Evolutionary conservation across 2,888 invertebrate genomes (phyloP), one percentile per base, ranked within the genome.

Genomic region (Campoplex nolae): DNA sequence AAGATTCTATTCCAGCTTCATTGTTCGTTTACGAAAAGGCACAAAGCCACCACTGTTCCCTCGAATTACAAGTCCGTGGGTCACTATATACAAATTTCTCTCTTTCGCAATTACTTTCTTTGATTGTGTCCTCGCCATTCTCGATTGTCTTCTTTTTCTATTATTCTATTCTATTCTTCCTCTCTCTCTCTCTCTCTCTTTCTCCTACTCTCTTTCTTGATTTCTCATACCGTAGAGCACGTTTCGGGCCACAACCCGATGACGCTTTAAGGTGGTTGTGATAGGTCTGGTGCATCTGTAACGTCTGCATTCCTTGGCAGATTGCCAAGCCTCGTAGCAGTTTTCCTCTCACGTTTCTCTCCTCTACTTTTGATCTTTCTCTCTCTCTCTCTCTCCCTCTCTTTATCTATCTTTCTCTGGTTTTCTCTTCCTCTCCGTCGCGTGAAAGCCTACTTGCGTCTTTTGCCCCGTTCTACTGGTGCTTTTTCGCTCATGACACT

Each of bases 271-370:
- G 91, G 91, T 91, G 91, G 92, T 93, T 92, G 90, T 90, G 92
- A 93, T 93, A 92, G 93, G 90, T 91, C 91, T 89, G 90, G 90
- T 89, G 90, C 91, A 90, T 91, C 90, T 91, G 89, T 90, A 92
- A 92, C 90, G 91, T 91, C 91, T 91, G 90, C 92, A 93, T 93
- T 92, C 92, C 90, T 93, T 93, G 93, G 93, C 92, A 58, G 78
- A 71, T 16, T 92, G 93, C 93, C 93, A 76, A 71, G 9, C 58
- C 51, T 48, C 71, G 70, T 68, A 68, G 48, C 76, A 48, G 51
- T 76, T 83, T 71, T 70, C 71, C 77, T 62, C 70, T 71, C 68
- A 42, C 71, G 45, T 42, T 68, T 67, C 77, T 23, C 38, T 42
- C n/a, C 56, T 45, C 35, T 16, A 58, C 51, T 58, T 65, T 67